These are phyloP conservation scores for Rhagium mordax DNA, from an alignment of 2,888 invertebrate species.

Conservation along the genomic window DNA sequence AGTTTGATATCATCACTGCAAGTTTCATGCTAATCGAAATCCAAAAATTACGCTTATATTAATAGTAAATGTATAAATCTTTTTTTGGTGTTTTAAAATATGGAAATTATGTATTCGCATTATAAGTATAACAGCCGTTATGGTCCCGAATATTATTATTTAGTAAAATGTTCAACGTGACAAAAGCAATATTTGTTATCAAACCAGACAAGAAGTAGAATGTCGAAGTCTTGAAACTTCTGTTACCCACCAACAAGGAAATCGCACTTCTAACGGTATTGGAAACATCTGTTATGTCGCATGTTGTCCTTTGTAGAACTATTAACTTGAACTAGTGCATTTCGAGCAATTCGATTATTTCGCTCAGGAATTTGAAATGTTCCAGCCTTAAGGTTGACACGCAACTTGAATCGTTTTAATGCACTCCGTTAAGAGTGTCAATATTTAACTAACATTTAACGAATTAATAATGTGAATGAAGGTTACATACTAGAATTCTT, in stretches of 20 bases:
- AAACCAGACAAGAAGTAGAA: slow-evolving; percentile 1
- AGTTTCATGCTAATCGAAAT: background rate
- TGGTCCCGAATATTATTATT: slow-evolving; percentile 1
- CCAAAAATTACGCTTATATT: background rate
- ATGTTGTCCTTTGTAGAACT: slow-evolving; percentile 23
- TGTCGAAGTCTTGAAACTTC: slow-evolving; percentile 17
- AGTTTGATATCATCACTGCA: background rate
- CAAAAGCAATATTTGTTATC: slow-evolving; percentile 9
- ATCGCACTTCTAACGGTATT: slow-evolving; percentile 30
- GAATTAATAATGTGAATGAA: background rate
- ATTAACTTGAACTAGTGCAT: slow-evolving; percentile 35
- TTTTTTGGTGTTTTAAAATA: background rate
- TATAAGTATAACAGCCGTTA: too few relatives aligned
- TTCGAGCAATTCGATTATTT: slow-evolving; percentile 20
- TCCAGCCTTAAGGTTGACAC: background rate
- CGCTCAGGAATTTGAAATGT: slow-evolving; percentile 1
- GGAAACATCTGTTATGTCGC: slow-evolving; percentile 42
- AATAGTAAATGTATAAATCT: background rate
- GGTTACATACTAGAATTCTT: background rate
- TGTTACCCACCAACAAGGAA: slow-evolving; percentile 21
- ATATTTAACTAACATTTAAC: background rate
- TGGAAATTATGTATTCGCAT: background rate
- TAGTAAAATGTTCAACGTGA: background rate
- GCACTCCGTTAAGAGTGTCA: background rate
- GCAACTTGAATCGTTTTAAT: background rate